Evolutionary conservation across 2,888 invertebrate genomes (phyloP), one percentile per base, ranked within the genome.

Genomic region (Parnassius mnemosyne): DNA sequence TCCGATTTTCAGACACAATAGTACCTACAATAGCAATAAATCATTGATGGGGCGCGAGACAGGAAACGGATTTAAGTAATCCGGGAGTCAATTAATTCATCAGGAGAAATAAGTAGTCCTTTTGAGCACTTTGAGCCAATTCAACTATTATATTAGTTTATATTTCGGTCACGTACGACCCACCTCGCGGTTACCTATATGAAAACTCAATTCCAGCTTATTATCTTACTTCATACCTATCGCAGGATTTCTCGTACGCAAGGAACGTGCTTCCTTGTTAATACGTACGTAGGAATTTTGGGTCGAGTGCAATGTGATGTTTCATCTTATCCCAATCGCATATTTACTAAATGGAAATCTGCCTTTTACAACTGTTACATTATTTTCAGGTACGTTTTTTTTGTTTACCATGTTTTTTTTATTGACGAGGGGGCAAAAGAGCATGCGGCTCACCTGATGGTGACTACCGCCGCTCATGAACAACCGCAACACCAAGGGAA

Each of bases 181-280:
- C 75, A 74, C 74, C 76, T 74, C 69, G 69, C 68, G 74, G 77
- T 72, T 73, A 67, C 72, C 68, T 68, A 60, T 60, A 63, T 67
- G 70, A 72, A 69, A 70, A 68, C 74, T 70, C 73, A 71, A 75
- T 76, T 77, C 73, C 56, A 57, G 67, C 71, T 77, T 79, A 81
- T 80, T 80, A 80, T 79, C 76, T 79, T 77, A 78, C 73, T 76
- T 77, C 74, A 74, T 75, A 75, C 72, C 71, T 74, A 71, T 72
- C 66, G 57, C 49, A 54, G 63, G 71, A 71, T 72, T 55, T 70
- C 68, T 67, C 68, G 65, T 67, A 67, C 60, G 63, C 69, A 69
- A 65, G 64, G 70, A 69, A 69, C 68, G 68, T 69, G 68, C 68
- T 58, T 63, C 34, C 59, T 65, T 62, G 62, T 60, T 67, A 61